Conservation (phyloP, 2,888 invertebrate genomes). For the Pollenia labialis region DNA sequence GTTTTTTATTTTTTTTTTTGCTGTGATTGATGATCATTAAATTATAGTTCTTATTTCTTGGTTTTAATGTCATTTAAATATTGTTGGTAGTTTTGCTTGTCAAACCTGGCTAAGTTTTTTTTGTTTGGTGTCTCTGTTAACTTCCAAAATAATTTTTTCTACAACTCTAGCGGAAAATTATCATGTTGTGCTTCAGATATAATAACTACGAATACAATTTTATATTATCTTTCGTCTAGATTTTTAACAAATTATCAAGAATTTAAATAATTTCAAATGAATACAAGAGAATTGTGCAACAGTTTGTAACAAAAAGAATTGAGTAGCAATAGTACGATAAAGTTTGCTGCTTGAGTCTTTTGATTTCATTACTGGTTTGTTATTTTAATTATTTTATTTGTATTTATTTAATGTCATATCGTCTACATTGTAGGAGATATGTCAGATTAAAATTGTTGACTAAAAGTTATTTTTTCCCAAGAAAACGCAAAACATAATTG, state of each 20-base stretch:
- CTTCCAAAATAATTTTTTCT: constrained; percentile 42
- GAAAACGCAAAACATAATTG: constrained; percentile 29
- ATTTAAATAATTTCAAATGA: constrained; percentile 30
- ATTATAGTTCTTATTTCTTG: constrained; percentile 61
- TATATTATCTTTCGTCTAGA: not conserved
- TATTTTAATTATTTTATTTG: not conserved
- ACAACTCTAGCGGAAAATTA: constrained; percentile 58
- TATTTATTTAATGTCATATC: constrained; percentile 52
- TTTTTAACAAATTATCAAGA: constrained; percentile 58
- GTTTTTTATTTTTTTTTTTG: constrained; percentile 15
- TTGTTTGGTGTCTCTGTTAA: not conserved
- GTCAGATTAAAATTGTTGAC: constrained; percentile 25
- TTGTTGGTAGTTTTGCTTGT: constrained; percentile 39
- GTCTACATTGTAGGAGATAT: constrained; percentile 14
- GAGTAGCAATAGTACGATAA: not conserved
- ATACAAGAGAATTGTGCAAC: constrained; percentile 13
- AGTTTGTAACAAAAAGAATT: not conserved
- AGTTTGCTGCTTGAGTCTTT: constrained; percentile 42
- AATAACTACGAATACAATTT: not conserved
- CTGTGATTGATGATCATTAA: constrained; percentile 70
- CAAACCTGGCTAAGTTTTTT: constrained; percentile 53
- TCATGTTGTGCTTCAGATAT: constrained; percentile 53
- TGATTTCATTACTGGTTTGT: not conserved
- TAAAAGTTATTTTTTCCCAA: constrained; percentile 13
- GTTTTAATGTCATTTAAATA: constrained; percentile 60